A percentile compares a stretch with the other conserved stretches of the same genome.
phyloP scores from a whole-genome alignment of 2,113 vertebrate species.

The Thunnus thynnus region DNA sequence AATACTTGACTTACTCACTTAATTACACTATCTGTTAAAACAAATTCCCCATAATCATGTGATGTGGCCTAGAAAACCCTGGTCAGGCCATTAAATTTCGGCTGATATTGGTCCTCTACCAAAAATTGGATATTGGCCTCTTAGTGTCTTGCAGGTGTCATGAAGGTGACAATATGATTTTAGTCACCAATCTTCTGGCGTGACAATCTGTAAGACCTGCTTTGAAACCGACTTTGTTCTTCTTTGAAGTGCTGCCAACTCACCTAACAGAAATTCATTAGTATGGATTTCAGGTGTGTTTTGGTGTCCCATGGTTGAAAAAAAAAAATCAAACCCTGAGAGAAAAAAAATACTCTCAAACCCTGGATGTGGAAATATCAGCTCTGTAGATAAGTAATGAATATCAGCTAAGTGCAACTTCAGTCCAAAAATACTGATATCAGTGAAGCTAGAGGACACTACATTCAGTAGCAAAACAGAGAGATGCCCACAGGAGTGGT shows the following conservation, averaged over 20 bases:
- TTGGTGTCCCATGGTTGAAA: neutral
- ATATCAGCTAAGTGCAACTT: slow-evolving; percentile 8
- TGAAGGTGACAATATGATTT: slow-evolving; percentile 4
- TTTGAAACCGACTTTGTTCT: neutral
- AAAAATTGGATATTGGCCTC: slow-evolving; percentile 3
- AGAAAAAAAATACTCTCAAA: neutral
- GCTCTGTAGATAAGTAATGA: slow-evolving; percentile 6
- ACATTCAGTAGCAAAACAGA: slow-evolving; percentile 32
- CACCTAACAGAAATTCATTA: neutral
- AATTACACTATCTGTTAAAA: slow-evolving; percentile 56
- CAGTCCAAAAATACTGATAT: slow-evolving; percentile 19
- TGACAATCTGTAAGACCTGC: neutral
- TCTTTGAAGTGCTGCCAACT: neutral
- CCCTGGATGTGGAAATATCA: neutral
- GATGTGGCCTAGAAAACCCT: neutral
- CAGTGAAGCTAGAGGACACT: slow-evolving; percentile 21
- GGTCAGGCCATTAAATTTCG: neutral
- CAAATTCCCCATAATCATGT: slow-evolving; percentile 1
- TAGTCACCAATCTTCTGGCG: neutral
- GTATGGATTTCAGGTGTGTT: neutral
- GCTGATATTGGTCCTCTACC: neutral
- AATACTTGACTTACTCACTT: slow-evolving; percentile 13
- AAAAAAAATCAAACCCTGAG: neutral
- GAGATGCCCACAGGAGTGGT: slow-evolving; percentile 33
- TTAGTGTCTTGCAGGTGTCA: neutral